Evolutionary conservation across 2,888 invertebrate genomes (phyloP).

Genomic region (Aphidius colemani): DNA sequence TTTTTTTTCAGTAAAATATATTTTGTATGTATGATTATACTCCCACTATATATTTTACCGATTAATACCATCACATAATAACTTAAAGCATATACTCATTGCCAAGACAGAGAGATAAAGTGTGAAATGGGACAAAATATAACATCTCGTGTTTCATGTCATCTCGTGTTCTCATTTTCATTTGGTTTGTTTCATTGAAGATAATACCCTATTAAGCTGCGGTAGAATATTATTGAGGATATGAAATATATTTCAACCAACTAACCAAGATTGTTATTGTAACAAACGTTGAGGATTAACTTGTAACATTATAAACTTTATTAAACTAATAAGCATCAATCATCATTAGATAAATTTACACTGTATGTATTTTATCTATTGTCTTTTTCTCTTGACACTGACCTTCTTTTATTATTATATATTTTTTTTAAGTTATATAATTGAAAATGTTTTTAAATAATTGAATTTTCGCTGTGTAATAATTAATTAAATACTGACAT

Average conservation of each 20-base stretch:
- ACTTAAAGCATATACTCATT: conserved; percentile 12
- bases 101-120: conserved; percentile 17
- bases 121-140: no score
- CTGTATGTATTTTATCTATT: background rate
- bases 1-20: background rate
- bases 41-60: no score
- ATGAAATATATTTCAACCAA: no score
- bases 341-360: background rate
- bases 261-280: background rate
- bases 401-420: no score
- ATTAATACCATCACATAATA: background rate
- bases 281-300: background rate
- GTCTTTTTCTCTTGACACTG: no score
- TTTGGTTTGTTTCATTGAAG: conserved; percentile 29
- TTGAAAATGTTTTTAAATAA: no score
- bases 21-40: no score
- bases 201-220: conserved; percentile 24
- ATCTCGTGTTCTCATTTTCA: conserved; percentile 29
- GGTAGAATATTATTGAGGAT: no score
- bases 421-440: no score
- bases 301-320: background rate
- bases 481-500: no score
- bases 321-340: no score
- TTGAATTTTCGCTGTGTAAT: no score
- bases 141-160: conserved; percentile 13